Base-by-base conservation (phyloP, 2,113 vertebrate species). In the Panthera leo region DNA sequence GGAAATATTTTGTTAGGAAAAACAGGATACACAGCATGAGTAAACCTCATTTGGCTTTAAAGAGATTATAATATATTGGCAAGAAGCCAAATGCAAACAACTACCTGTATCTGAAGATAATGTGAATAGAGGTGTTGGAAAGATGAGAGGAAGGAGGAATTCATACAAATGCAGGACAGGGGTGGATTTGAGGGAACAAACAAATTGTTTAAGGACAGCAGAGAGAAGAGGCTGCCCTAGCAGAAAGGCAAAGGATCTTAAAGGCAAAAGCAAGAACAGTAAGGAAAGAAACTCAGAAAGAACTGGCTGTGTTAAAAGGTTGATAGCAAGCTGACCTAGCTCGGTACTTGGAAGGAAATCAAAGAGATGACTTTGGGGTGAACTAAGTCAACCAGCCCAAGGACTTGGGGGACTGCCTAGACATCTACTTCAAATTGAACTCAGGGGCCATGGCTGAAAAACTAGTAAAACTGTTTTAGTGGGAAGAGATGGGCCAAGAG, bases 1-100 rank as follows among this genome's bases (percentile, higher is more conserved):
- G 94, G 86, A 85, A 83, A n/a, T n/a, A 68, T 70, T 95, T 92
- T 84, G 23, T 68, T 68, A 89, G 68, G 65, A 95, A 73, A 92
- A 68, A 34, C 25, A 95, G 68, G 36, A 84, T n/a, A 39, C 34
- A 76, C 14, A 95, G 51, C 15, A 7, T 31, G n/a, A 93, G 34
- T 19, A 80, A 78, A 89, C 73, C 4, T n/a, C 55, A 82, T 13
- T 48, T 79, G 89, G 10, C 51, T 76, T 78, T 85, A 67, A 93
- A 55, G 73, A 53, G 23, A 84, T 36, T 63, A 65, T 5, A 18
- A 42, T 23, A 45, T 45, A 5, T 36, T 86, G 75, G 73, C 71
- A 91, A 82, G 42, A 25, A 19, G 25, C 71, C 63, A 63, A 85
- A 29, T 42, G 73, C 29, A 65, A 96, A 96, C 25, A 48, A 16